Evolutionary conservation across 64 coral and sea anemone species (phyloP).

Genomic region (Porites lutea): DNA sequence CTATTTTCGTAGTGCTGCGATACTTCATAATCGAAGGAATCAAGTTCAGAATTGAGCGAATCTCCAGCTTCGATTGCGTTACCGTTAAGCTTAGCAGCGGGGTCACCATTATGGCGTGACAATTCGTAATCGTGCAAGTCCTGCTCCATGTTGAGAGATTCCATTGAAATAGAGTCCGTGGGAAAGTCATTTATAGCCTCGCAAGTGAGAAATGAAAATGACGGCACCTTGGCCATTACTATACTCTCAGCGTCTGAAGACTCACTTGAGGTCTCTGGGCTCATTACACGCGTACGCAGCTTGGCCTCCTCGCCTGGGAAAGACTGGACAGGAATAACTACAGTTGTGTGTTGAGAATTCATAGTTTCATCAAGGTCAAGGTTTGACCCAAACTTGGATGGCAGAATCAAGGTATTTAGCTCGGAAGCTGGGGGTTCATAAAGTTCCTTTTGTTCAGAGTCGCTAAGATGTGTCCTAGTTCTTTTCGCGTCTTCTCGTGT

Average conservation of each 20-base stretch:
- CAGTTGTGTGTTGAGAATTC: constrained; percentile 23
- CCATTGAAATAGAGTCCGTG: constrained; percentile 1
- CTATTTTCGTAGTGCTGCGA: constrained; percentile 11
- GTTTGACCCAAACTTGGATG: background rate
- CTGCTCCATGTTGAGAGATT: constrained; percentile 22
- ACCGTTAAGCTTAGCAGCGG: background rate
- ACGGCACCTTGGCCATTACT: constrained; percentile 54
- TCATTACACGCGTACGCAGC: constrained; percentile 2
- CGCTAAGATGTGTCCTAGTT: background rate
- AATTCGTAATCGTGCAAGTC: constrained; percentile 25
- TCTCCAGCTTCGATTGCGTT: background rate
- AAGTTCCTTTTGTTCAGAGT: background rate
- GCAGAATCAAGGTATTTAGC: constrained; percentile 6
- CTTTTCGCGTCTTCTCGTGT: background rate
- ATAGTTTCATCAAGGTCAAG: constrained; percentile 35
- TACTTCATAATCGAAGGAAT: constrained; percentile 4
- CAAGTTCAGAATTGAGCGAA: background rate
- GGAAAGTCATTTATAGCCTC: constrained; percentile 52
- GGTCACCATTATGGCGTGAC: background rate
- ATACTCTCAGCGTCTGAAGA: constrained; percentile 77
- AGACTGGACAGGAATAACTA: constrained; percentile 35
- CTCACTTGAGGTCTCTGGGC: constrained; percentile 19
- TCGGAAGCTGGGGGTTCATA: background rate
- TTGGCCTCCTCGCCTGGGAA: constrained; percentile 46
- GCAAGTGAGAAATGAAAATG: constrained; percentile 67